A percentile compares a stretch with the other conserved stretches of the same genome.
Conservation (phyloP, 2,888 invertebrate genomes). For the Mesochorus sp. region DNA sequence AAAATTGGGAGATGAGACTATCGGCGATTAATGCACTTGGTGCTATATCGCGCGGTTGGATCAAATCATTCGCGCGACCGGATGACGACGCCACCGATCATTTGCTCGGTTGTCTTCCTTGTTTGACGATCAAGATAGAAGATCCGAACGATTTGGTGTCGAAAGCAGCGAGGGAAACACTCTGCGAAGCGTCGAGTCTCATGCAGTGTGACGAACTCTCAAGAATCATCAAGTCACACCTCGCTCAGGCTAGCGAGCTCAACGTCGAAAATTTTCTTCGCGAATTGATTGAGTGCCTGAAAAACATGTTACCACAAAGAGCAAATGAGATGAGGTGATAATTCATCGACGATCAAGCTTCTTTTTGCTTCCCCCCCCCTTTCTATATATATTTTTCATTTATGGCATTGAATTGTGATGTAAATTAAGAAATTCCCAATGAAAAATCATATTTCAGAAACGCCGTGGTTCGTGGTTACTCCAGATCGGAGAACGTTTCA, state of each 20-base stretch:
- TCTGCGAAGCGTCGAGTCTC: conserved; percentile 71
- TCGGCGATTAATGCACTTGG: conserved; percentile 75
- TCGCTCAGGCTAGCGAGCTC: conserved; percentile 65
- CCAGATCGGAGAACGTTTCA: conserved; percentile 73
- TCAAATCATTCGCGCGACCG: conserved; percentile 63
- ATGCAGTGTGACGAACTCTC: conserved; percentile 70
- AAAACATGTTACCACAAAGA: conserved; percentile 72
- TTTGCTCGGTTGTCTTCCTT: conserved; percentile 76
- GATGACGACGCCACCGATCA: conserved; percentile 75
- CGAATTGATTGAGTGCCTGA: conserved; percentile 72
- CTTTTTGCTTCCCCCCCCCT: too few species aligned
- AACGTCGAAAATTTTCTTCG: conserved; percentile 71
- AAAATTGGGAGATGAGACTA: conserved; percentile 76
- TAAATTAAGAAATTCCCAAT: neutral
- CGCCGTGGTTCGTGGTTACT: conserved; percentile 77
- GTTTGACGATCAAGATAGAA: conserved; percentile 75
- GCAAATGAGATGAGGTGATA: conserved; percentile 76
- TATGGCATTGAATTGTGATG: neutral
- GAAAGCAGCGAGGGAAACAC: conserved; percentile 71
- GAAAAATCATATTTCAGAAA: conserved; percentile 67
- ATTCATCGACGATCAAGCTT: neutral
- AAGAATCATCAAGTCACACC: conserved; percentile 67
- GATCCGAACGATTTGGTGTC: conserved; percentile 71
- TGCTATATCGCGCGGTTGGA: conserved; percentile 72
- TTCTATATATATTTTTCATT: too few species aligned